These are phyloP conservation scores for Papilio gigon DNA, from an alignment of 2,888 invertebrate species.

Conservation along the genomic window DNA sequence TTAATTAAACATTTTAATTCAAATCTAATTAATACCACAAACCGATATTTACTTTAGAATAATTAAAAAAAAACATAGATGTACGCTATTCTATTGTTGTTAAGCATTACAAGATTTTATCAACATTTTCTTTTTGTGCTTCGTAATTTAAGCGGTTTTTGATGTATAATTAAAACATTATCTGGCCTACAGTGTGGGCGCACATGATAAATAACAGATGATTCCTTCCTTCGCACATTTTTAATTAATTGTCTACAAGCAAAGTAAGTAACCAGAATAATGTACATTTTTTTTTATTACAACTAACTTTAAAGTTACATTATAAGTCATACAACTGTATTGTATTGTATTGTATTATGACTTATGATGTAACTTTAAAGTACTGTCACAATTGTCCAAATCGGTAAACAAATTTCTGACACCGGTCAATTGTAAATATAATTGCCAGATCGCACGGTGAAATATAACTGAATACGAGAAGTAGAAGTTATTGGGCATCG, in stretches of 20 bases:
- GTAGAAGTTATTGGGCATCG: constrained; percentile 9
- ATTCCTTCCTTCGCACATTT: neutral
- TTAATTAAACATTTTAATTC: neutral
- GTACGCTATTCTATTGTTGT: neutral
- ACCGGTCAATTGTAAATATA: neutral
- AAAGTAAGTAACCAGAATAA: too few relatives aligned
- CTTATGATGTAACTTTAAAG: too few relatives aligned
- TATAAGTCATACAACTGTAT: too few relatives aligned
- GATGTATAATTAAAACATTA: constrained; percentile 5
- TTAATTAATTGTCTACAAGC: too few relatives aligned
- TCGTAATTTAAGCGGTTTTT: neutral
- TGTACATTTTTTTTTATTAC: too few relatives aligned
- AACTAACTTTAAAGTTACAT: too few relatives aligned
- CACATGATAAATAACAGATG: neutral
- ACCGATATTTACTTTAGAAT: neutral
- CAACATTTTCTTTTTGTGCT: neutral
- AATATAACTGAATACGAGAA: constrained; percentile 1
- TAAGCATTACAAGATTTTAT: neutral
- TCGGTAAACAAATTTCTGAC: neutral
- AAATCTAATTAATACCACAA: neutral
- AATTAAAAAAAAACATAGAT: neutral
- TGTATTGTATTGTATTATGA: too few relatives aligned
- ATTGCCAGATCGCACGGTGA: neutral
- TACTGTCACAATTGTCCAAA: too few relatives aligned
- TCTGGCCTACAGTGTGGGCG: neutral